These are phyloP conservation scores for Crotalus viridis DNA, from an alignment of 2,113 vertebrate genomes.

Conservation along the genomic window DNA sequence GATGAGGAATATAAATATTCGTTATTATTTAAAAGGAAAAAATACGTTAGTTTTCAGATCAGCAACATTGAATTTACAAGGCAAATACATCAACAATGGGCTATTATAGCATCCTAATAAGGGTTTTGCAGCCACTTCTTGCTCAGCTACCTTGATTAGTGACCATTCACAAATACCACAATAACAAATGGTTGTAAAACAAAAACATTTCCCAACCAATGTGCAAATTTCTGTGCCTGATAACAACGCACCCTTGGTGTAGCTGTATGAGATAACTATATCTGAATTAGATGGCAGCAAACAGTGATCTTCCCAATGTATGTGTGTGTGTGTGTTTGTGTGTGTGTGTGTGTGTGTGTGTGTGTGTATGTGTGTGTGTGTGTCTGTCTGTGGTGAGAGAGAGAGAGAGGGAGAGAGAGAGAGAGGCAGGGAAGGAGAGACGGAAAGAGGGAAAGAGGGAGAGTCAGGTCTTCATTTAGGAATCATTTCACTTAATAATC, in stretches of 20 bases:
- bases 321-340: rapidly evolving
- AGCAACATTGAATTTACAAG: background rate
- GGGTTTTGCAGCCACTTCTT: background rate
- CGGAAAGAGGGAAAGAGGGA: background rate
- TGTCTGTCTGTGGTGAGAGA: too few species aligned
- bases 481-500: background rate
- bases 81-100: background rate
- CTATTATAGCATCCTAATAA: background rate
- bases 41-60: background rate
- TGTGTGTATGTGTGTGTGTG: too few species aligned
- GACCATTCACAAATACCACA: background rate
- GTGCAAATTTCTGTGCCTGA: background rate
- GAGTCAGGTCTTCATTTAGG: background rate
- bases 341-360: background rate
- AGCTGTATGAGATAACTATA: background rate
- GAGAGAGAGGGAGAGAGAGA: too few species aligned
- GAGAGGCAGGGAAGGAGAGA: too few species aligned
- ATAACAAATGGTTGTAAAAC: background rate
- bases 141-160: background rate
- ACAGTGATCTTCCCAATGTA: background rate
- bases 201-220: background rate
- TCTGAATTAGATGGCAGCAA: background rate
- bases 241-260: background rate
- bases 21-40: background rate
- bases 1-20: background rate